Percentiles rank a stretch among this genome's conserved stretches.
These are phyloP conservation scores for Gephyroberyx darwinii DNA, from an alignment of 2,797 vertebrate species.

Conservation along the genomic window DNA sequence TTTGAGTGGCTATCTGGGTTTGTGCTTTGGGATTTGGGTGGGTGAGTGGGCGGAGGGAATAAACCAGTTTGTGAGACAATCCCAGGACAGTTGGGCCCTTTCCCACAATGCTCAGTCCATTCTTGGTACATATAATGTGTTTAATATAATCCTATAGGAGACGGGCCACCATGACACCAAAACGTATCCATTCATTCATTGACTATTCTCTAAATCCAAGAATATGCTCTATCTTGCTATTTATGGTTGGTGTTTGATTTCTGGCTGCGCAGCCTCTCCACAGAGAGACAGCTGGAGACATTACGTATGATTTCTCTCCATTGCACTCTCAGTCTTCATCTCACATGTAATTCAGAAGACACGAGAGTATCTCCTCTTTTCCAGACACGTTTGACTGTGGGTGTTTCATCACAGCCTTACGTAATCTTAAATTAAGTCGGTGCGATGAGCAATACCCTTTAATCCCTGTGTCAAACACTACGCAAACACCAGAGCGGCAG, in stretches of 20 bases:
- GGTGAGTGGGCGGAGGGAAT: constrained; percentile 4
- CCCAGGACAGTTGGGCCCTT: too few species aligned
- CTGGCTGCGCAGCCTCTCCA: background rate
- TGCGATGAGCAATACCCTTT: background rate
- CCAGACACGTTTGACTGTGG: constrained; percentile 9
- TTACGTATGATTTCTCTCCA: background rate
- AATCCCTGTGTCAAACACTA: constrained; percentile 21
- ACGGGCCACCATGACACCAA: background rate
- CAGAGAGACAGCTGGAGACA: background rate
- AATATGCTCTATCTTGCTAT: background rate
- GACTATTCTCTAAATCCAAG: constrained; percentile 2
- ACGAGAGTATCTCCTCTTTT: background rate
- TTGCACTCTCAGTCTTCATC: background rate
- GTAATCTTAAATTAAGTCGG: constrained; percentile 7
- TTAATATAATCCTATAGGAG: too few species aligned
- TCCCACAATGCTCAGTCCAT: too few species aligned
- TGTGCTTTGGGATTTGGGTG: background rate
- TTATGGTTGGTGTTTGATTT: constrained; percentile 1
- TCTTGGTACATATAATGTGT: too few species aligned
- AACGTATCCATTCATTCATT: constrained; percentile 5
- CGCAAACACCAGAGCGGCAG: background rate
- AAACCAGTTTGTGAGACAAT: background rate
- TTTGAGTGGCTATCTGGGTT: too few species aligned
- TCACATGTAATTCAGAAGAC: background rate
- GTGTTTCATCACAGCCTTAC: constrained; percentile 9